A percentile compares a stretch with the other conserved stretches of the same genome.
These are phyloP conservation scores for Phycodurus eques DNA, from an alignment of 2,113 vertebrate genomes.

Conservation along the genomic window DNA sequence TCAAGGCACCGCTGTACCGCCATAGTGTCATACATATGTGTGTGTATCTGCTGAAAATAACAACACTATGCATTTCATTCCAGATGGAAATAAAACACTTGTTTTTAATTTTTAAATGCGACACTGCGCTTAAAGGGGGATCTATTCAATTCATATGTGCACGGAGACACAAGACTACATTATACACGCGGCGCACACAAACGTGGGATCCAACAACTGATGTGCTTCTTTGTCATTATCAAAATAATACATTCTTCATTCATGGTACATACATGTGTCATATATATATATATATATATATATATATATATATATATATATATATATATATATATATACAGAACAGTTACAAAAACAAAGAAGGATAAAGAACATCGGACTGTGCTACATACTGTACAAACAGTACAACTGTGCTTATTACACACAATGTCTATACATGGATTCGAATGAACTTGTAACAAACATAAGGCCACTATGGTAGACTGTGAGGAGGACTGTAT, in stretches of 20 bases:
- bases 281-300: constrained; percentile 22
- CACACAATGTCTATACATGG: constrained; percentile 50
- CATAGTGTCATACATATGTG: background rate
- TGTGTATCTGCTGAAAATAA: background rate
- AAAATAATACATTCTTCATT: constrained; percentile 57
- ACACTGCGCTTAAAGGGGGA: constrained; percentile 23
- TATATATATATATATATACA: constrained; percentile 22
- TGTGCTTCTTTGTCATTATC: constrained; percentile 46
- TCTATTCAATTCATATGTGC: constrained; percentile 66
- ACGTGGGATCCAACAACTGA: constrained; percentile 7
- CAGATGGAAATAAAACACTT: background rate
- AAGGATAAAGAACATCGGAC: constrained; percentile 29
- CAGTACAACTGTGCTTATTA: constrained; percentile 51
- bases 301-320: constrained; percentile 18
- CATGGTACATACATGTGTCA: constrained; percentile 27
- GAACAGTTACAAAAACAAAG: constrained; percentile 2
- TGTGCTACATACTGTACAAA: constrained; percentile 65
- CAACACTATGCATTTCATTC: background rate
- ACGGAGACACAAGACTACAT: constrained; percentile 69
- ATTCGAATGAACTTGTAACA: constrained; percentile 45
- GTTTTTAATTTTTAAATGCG: constrained; percentile 7
- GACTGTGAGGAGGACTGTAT: constrained; percentile 45
- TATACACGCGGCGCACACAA: constrained; percentile 23
- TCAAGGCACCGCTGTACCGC: background rate
- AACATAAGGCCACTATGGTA: constrained; percentile 80